Evolutionary conservation across 1,140 invertebrate species (phyloP).

Genomic region (Philaenus spumarius): DNA sequence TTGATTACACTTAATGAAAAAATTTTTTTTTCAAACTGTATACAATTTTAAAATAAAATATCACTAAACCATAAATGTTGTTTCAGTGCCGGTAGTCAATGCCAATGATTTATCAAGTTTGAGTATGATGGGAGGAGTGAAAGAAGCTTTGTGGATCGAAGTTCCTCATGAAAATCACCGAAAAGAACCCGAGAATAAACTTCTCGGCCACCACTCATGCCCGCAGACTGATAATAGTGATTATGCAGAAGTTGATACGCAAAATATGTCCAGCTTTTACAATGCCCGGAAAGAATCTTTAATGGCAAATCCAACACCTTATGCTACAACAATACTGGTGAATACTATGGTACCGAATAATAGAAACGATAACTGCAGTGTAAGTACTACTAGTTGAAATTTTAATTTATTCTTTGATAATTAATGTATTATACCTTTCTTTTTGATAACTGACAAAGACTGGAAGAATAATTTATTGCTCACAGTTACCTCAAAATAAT

Average conservation of each 20-base stretch:
- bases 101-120: slow-evolving; percentile 19
- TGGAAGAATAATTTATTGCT: too few relatives aligned
- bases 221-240: slow-evolving; percentile 50
- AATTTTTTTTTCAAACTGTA: too few relatives aligned
- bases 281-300: slow-evolving; percentile 59
- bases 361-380: slow-evolving; percentile 41
- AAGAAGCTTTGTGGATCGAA: slow-evolving; percentile 69
- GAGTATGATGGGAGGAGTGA: slow-evolving; percentile 39
- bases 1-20: too few relatives aligned
- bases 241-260: slow-evolving; percentile 70
- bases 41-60: too few relatives aligned
- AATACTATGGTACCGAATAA: slow-evolving; percentile 24
- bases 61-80: not conserved
- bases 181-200: slow-evolving; percentile 49
- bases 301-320: slow-evolving; percentile 54
- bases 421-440: too few relatives aligned
- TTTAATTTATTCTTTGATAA: too few relatives aligned
- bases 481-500: too few relatives aligned
- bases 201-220: slow-evolving; percentile 46
- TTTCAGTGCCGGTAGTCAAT: slow-evolving; percentile 28
- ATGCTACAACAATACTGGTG: slow-evolving; percentile 72
- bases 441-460: too few relatives aligned
- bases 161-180: slow-evolving; percentile 61
- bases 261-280: slow-evolving; percentile 71
- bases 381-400: too few relatives aligned